Base-by-base conservation (phyloP, 1,140 invertebrate species). In the Drosophila lini region DNA sequence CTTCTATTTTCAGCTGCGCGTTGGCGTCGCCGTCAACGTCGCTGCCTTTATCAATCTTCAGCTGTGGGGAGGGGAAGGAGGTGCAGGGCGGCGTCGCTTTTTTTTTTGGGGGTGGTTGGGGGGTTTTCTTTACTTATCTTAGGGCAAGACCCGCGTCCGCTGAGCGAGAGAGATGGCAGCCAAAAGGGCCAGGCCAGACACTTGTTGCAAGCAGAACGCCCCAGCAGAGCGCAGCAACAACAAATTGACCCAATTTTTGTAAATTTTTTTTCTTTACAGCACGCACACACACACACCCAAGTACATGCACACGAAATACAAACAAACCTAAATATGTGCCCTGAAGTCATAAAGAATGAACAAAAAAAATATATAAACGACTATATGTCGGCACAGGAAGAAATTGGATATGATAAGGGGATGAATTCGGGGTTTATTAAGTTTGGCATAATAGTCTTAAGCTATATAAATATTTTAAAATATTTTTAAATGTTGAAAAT, bases 1-100 rank as follows among this genome's bases (percentile, higher is more conserved):
- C 79, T 74, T 58, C 84, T 84, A 89, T 89, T 89, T 89, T 89
- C 74, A 78, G 84, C 74, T 80, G 83, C 74, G 80, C 84, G 84
- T 89, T 84, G 84, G 78, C 82, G 80, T 83, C 63, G 62, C 31
- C 50, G 77, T 58, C 47, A 55, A 44, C 40, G 74, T 74, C 75
- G 81, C 68, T 78, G 78, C 74, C 77, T 89, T 89, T 89, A 89
- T 89, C 84, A 89, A 78, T 78, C 69, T 55, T 40, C 36, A 28
- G 42, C 8, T 34, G 22, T 3, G 34, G 41, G 2, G 1, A 40
- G n/a, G 31, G 32, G 42, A 36, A 9, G 13, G 22, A 7, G 13
- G 58, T 16, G 19, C 11, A 5, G 31, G 42, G 50, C 36, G 52
- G 40, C 36, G 59, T 74, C 25, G 8, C 2, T n/a, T 28, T 48